Percentiles rank a stretch among this genome's conserved stretches.
Conservation (phyloP, 2,888 invertebrate species). For the Acanthacorydalis orientalis region DNA sequence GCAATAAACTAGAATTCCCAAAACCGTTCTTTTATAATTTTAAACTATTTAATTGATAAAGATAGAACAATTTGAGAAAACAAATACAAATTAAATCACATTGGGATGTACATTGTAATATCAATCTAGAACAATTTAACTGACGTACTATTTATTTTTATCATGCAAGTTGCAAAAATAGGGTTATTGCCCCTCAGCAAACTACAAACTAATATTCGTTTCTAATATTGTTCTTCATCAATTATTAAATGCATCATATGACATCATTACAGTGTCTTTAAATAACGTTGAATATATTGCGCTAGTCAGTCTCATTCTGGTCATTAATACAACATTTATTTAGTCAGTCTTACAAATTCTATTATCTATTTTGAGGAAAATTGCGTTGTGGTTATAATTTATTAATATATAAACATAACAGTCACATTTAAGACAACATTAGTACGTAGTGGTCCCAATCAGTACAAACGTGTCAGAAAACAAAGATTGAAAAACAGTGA, state of each 20-base stretch:
- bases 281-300: constrained; percentile 1
- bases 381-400: too few relatives aligned
- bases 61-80: not conserved
- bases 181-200: constrained; percentile 24
- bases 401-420: too few relatives aligned
- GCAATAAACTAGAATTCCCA: too few relatives aligned
- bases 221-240: too few relatives aligned
- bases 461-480: not conserved
- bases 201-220: not conserved
- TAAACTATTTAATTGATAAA: not conserved
- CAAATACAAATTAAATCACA: constrained; percentile 4
- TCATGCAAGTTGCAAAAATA: constrained; percentile 7
- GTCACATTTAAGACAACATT: too few relatives aligned
- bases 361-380: too few relatives aligned
- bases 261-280: too few relatives aligned
- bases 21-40: not conserved
- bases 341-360: constrained; percentile 5
- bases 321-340: constrained; percentile 1
- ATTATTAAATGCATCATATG: too few relatives aligned
- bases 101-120: not conserved
- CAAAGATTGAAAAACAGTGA: too few relatives aligned
- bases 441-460: not conserved
- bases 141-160: not conserved
- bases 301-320: constrained; percentile 6
- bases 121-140: too few relatives aligned